Evolutionary conservation across 1,140 invertebrate species (phyloP), one percentile per base, ranked within the genome.

Genomic region (Calosoma granatense): DNA sequence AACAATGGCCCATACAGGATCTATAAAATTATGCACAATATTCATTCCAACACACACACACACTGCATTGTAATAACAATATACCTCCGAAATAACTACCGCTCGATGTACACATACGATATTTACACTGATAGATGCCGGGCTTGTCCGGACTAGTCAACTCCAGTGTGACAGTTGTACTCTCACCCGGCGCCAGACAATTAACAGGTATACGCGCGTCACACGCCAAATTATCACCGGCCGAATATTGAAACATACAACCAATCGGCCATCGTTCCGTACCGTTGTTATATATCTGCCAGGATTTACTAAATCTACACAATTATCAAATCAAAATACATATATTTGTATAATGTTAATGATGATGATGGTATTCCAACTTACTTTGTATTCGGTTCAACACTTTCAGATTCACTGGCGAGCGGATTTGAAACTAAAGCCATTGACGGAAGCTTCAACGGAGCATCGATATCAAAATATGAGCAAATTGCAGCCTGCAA

Each of bases 401-500:
- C 76, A 55, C 81, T 81, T 69, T 88, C 86, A 26, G 84, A 85
- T 66, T 89, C 81, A 47, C 83, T 86, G 63, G 88, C 79, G 1
- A 84, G 87, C 15, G 84, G 78, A 71, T 92, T 88, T 64, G 80
- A 81, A n/a, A 92, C 70, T 59, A 94, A 76, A 4, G 79, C 75
- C 90, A 94, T 91, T 20, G 80, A 81, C 3, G 88, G 89, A 54
- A 90, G 68, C 65, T 79, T 78, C 52, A 69, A 74, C 6, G 79
- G 75, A 20, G 61, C 57, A 65, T 89, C 86, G 64, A 85, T 86
- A 74, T 98, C 95, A 78, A 96, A 89, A 71, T 97, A 97, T 63
- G 92, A 92, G 74, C 94, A 89, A 64, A 97, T 85, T 51, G 94
- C 94, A 61, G 90, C 90, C 77, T 97, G 94, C 51, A 98, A 76